phyloP scores from a whole-genome alignment of 2,797 vertebrate genomes.

The Perodicticus potto region DNA sequence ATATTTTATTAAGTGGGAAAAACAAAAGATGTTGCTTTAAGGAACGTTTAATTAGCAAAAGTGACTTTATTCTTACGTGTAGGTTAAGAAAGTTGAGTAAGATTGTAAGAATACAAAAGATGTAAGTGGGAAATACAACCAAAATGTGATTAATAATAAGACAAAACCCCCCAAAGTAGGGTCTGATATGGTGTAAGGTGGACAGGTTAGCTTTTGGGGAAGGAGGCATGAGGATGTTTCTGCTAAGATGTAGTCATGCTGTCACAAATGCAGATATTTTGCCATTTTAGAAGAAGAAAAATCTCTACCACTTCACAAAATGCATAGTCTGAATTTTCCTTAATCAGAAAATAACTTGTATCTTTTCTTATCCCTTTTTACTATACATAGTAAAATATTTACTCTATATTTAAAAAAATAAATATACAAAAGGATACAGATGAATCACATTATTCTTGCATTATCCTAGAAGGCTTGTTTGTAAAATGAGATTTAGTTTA shows the following conservation, averaged over 20 bases:
- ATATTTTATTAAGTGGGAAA: background rate
- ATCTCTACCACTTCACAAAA: background rate
- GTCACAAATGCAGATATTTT: background rate
- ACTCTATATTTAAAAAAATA: background rate
- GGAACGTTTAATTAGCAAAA: background rate
- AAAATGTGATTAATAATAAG: background rate
- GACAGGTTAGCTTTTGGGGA: background rate
- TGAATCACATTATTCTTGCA: background rate
- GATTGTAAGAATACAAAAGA: background rate
- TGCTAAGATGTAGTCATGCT: background rate
- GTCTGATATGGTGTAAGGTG: background rate
- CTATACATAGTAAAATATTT: background rate
- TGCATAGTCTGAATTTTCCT: background rate
- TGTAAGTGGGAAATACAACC: background rate
- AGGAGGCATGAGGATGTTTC: background rate
- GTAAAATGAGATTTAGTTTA: background rate
- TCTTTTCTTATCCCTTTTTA: background rate
- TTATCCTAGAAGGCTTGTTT: background rate
- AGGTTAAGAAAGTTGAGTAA: background rate
- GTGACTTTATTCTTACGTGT: background rate
- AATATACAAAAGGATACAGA: background rate
- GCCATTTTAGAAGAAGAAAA: background rate
- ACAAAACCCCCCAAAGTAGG: background rate
- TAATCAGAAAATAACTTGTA: background rate
- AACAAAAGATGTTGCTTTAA: background rate